A percentile compares a stretch with the other conserved stretches of the same genome.
Conservation (phyloP, 2,113 vertebrate genomes). For the Platysternon megacephalum region DNA sequence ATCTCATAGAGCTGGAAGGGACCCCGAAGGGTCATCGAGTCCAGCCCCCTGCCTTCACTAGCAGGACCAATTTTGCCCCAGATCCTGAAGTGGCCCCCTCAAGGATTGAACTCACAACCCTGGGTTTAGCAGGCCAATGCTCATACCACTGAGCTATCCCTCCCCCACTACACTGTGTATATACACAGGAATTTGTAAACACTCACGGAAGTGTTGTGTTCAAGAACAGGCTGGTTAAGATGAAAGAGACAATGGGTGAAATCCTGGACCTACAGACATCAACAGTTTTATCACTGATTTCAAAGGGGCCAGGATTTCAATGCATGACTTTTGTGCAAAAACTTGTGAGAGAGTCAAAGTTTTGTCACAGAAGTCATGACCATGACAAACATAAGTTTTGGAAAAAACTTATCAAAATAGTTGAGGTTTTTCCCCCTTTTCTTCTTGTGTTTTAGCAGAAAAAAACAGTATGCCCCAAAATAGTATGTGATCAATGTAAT, state of each 20-base stretch:
- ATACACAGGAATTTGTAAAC: background rate
- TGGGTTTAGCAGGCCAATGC: too few relatives aligned
- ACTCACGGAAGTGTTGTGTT: background rate
- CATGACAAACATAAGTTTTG: background rate
- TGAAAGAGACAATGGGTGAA: background rate
- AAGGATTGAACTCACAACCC: too few relatives aligned
- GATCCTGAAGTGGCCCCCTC: too few relatives aligned
- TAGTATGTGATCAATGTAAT: background rate
- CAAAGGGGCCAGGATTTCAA: background rate
- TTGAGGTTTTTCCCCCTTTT: rapidly evolving
- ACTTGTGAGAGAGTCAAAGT: background rate
- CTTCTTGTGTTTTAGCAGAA: background rate
- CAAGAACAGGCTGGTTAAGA: background rate
- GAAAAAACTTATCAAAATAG: background rate
- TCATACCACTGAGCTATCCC: too few relatives aligned
- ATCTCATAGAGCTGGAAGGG: too few relatives aligned
- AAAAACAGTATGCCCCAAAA: background rate
- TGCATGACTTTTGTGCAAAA: rapidly evolving
- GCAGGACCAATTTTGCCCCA: too few relatives aligned
- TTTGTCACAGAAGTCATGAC: background rate
- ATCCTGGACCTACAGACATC: background rate
- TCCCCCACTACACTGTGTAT: background rate
- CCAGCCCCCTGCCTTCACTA: too few relatives aligned
- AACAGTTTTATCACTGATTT: background rate
- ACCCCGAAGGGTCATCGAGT: too few relatives aligned